phyloP scores from a whole-genome alignment of 2,888 invertebrate genomes.

The Scaptomyza parva region DNA sequence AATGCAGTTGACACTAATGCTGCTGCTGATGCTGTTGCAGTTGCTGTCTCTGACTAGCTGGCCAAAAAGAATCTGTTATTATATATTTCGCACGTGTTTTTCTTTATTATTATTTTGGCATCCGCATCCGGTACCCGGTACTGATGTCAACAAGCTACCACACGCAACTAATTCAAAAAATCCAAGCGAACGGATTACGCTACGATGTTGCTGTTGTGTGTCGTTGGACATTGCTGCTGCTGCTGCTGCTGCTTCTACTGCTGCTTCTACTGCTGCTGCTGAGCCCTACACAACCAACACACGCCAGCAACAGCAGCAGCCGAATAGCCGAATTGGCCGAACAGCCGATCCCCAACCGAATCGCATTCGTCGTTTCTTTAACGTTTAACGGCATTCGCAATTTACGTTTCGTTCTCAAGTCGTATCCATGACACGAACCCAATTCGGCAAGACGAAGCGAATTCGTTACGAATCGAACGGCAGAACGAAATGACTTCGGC shows the following conservation, averaged over 20 bases:
- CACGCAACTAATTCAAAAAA: conserved; percentile 82
- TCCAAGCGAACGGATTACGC: conserved; percentile 82
- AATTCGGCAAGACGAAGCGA: not conserved
- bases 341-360: conserved; percentile 11
- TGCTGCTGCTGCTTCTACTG: conserved; percentile 16
- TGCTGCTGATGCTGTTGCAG: not conserved
- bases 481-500: conserved; percentile 11
- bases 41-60: conserved; percentile 2
- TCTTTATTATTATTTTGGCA: conserved; percentile 44
- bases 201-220: conserved; percentile 42
- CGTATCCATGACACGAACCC: not conserved
- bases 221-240: conserved; percentile 24
- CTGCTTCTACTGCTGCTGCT: conserved; percentile 18
- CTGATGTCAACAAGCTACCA: conserved; percentile 82
- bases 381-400: not conserved
- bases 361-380: not conserved
- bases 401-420: not conserved
- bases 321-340: too few relatives aligned
- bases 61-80: conserved; percentile 2
- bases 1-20: conserved; percentile 15
- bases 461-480: conserved; percentile 2
- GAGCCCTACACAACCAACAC: not conserved
- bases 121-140: conserved; percentile 82
- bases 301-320: conserved; percentile 14
- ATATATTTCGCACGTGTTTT: conserved; percentile 54